A percentile compares a stretch with the other conserved stretches of the same genome.
Evolutionary conservation across 1,140 invertebrate species (phyloP).

Genomic region (Brachionus koreanus): DNA sequence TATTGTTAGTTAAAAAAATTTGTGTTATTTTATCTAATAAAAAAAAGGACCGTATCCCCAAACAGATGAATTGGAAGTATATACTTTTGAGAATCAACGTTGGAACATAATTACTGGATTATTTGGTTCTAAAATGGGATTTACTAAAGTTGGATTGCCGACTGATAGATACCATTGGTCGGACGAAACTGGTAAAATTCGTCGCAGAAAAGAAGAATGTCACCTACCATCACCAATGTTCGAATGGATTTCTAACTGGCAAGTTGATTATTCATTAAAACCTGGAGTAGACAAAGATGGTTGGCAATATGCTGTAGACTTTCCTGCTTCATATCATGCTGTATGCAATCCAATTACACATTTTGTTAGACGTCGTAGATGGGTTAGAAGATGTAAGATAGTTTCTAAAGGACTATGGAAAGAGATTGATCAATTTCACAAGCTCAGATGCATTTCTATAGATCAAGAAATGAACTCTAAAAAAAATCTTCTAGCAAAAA

Average conservation of each 20-base stretch:
- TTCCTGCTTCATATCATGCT: neutral
- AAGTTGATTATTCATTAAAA: slow-evolving; percentile 1
- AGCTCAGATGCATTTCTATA: neutral
- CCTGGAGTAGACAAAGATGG: slow-evolving; percentile 19
- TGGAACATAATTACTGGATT: slow-evolving; percentile 4
- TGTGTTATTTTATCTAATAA: neutral
- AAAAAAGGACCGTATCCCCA: neutral
- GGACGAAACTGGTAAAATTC: slow-evolving; percentile 27
- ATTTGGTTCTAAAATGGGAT: neutral
- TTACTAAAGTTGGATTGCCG: slow-evolving; percentile 9
- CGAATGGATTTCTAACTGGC: slow-evolving; percentile 11
- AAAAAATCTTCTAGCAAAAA: neutral
- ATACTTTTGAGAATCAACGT: slow-evolving; percentile 37
- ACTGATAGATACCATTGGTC: slow-evolving; percentile 31
- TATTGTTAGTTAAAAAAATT: neutral
- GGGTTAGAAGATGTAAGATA: slow-evolving; percentile 21
- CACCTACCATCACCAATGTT: slow-evolving; percentile 4
- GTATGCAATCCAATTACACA: slow-evolving; percentile 1
- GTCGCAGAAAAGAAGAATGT: slow-evolving; percentile 15
- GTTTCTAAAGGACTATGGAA: slow-evolving; percentile 11
- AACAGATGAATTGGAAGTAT: slow-evolving; percentile 29
- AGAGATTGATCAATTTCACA: slow-evolving; percentile 14
- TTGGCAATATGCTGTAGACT: slow-evolving; percentile 42
- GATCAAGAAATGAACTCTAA: slow-evolving; percentile 35
- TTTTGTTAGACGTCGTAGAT: slow-evolving; percentile 24